These are phyloP conservation scores for Aethes cnicana DNA, from an alignment of 2,888 invertebrate genomes.

Conservation along the genomic window DNA sequence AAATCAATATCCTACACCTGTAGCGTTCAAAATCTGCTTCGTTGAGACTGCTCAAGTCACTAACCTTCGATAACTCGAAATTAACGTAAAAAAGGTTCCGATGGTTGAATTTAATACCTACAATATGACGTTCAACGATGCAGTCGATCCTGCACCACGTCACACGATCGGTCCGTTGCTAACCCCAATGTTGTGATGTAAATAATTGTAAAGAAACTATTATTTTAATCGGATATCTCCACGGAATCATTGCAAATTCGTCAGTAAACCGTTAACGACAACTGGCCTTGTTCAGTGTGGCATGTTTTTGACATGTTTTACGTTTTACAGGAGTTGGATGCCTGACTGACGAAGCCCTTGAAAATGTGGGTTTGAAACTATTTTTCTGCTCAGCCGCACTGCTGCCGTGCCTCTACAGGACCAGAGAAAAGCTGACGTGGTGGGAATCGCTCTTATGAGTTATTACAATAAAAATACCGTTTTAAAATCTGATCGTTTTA, in stretches of 20 bases:
- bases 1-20: slow-evolving; percentile 1
- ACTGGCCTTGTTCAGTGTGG: slow-evolving; percentile 6
- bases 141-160: slow-evolving; percentile 9
- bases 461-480: too few relatives aligned
- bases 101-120: slow-evolving; percentile 1
- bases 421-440: background rate
- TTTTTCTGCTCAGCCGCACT: slow-evolving; percentile 5
- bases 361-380: slow-evolving; percentile 1
- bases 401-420: background rate
- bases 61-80: slow-evolving; percentile 22
- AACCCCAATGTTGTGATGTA: slow-evolving; percentile 5
- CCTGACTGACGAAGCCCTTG: slow-evolving; percentile 16
- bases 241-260: slow-evolving; percentile 11
- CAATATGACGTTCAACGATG: slow-evolving; percentile 13
- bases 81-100: background rate
- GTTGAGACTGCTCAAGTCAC: slow-evolving; percentile 21
- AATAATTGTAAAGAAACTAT: background rate
- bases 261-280: slow-evolving; percentile 42
- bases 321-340: slow-evolving; percentile 33
- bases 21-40: slow-evolving; percentile 23
- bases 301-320: slow-evolving; percentile 12
- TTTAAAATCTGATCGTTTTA: too few relatives aligned
- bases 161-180: slow-evolving; percentile 14
- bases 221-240: slow-evolving; percentile 6
- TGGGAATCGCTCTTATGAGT: too few relatives aligned